Evolutionary conservation across 2,113 vertebrate genomes (phyloP).

Genomic region (Trogon surrucura): DNA sequence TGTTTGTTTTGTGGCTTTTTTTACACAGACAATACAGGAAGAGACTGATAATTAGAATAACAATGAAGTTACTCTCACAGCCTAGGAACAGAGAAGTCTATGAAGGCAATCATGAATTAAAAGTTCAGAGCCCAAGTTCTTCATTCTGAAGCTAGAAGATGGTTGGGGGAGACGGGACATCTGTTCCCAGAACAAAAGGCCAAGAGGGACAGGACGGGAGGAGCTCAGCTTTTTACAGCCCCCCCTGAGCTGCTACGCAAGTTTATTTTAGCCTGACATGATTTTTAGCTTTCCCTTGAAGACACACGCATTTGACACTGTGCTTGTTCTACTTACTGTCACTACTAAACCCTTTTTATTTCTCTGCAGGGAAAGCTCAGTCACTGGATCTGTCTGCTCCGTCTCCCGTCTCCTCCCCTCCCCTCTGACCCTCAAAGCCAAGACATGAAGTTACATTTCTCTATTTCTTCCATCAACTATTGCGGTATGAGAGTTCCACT

Average conservation of each 20-base stretch:
- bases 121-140: constrained; percentile 1
- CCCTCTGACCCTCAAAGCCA: constrained; percentile 26
- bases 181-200: constrained; percentile 14
- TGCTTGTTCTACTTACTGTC: background rate
- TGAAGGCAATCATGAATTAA: background rate
- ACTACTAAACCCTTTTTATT: background rate
- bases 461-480: constrained; percentile 58
- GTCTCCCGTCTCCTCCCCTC: constrained; percentile 24
- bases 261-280: constrained; percentile 33
- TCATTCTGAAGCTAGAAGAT: background rate
- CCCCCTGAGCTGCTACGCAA: background rate
- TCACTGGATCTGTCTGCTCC: background rate
- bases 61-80: background rate
- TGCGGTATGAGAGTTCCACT: constrained; percentile 72
- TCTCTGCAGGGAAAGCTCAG: constrained; percentile 26
- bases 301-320: background rate
- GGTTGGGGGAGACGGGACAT: background rate
- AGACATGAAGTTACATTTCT: constrained; percentile 44
- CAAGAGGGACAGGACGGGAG: background rate
- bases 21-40: background rate
- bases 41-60: background rate
- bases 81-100: background rate
- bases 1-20: background rate
- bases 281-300: constrained; percentile 43
- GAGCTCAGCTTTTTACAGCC: background rate